Conservation (phyloP, 2,113 vertebrate genomes). For the Perca fluviatilis region DNA sequence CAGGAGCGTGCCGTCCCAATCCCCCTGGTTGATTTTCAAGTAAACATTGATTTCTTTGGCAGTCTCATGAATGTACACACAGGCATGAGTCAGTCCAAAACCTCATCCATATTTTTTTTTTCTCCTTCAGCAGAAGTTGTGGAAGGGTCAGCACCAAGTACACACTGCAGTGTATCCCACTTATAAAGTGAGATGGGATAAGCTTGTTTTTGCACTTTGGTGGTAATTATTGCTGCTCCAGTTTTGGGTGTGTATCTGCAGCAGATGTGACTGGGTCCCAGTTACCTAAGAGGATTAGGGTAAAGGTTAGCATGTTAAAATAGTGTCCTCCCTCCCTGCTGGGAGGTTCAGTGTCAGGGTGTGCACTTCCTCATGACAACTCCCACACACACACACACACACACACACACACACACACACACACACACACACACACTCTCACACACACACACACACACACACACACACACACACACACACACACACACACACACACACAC, state of each 20-base stretch:
- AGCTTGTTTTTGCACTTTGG: conserved; percentile 28
- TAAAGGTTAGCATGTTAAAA: conserved; percentile 60
- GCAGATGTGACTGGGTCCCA: conserved; percentile 18
- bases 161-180: neutral
- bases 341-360: conserved; percentile 55
- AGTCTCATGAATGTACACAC: conserved; percentile 24
- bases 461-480: conserved; percentile 8
- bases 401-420: conserved; percentile 12
- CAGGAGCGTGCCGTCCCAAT: conserved; percentile 22
- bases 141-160: conserved; percentile 35
- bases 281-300: conserved; percentile 44
- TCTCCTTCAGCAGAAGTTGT: conserved; percentile 15
- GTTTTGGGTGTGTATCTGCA: conserved; percentile 40
- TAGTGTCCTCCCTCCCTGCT: conserved; percentile 43
- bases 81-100: conserved; percentile 33
- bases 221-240: neutral
- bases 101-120: neutral
- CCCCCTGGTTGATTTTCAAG: conserved; percentile 30
- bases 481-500: neutral
- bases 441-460: neutral
- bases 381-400: neutral
- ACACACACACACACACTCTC: conserved; percentile 6
- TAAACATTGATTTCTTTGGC: conserved; percentile 63
- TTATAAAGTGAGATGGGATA: neutral
- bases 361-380: conserved; percentile 65